Base-by-base conservation (phyloP, 2,113 vertebrate genomes). In the Motacilla alba region DNA sequence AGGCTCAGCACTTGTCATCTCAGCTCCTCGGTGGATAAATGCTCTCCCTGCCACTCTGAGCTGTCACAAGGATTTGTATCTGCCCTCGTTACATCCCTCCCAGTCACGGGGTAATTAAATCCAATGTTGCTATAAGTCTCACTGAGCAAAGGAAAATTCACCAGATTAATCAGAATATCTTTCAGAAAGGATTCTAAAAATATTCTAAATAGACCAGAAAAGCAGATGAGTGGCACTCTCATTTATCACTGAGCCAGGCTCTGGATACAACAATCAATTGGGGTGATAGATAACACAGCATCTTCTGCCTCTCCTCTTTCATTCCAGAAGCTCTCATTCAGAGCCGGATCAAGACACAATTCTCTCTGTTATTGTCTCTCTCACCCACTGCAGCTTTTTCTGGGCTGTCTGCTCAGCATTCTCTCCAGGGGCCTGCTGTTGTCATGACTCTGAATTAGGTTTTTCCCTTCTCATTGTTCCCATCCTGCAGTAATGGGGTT, bases 181-280 rank as follows among this genome's bases (percentile, higher is more conserved):
- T 84, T 94, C 77, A 74, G 33, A 91, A 77, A 78, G 69, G 49
- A 5, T 67, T 86, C 95, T 90, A 86, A 90, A 96, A 93, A 91
- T 91, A 96, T 91, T 94, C 90, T 94, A 95, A 96, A 94, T 68
- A 96, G 89, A 78, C 74, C 82, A 91, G 82, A 91, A 96, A 93
- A 69, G 55, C 92, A 90, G 85, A 77, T 90, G 93, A 95, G 88
- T 84, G 88, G 76, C 88, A 81, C 44, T 84, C 85, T 93, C 88
- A 88, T 95, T 92, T 92, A 93, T 94, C 90, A 88, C 75, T 1
- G 41, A 96, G 69, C 75, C 68, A 22, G 69, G 77, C 85, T 94
- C 83, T 90, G 92, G 93, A 73, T 86, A 60, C 90, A 83, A 87
- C 83, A 74, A 90, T 90, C 95, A 67, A 19, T 93, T 82, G 89